A percentile compares a stretch with the other conserved stretches of the same genome.
phyloP scores from a whole-genome alignment of 2,113 vertebrate genomes.

The Chaetura pelagica region DNA sequence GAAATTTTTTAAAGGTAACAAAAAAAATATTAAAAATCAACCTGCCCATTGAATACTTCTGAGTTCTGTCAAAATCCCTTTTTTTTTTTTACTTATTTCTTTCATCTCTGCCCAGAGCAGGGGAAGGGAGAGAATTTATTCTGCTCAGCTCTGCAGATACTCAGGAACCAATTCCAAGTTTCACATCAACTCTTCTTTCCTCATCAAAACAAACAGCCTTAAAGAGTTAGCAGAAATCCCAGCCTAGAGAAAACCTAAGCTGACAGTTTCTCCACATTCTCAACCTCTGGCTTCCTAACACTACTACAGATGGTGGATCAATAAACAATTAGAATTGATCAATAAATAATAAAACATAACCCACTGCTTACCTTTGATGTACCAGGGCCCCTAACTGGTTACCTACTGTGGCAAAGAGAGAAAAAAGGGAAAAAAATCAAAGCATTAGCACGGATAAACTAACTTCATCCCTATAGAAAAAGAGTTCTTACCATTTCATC shows the following conservation, averaged over 20 bases:
- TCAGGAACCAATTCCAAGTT: constrained; percentile 22
- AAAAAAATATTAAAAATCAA: not conserved
- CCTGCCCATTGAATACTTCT: not conserved
- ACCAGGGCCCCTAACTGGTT: constrained; percentile 96
- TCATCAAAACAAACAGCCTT: not conserved
- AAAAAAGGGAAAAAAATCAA: constrained; percentile 77
- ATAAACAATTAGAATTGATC: constrained; percentile 89
- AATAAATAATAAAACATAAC: constrained; percentile 90
- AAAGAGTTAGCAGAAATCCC: constrained; percentile 22
- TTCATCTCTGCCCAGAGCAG: not conserved
- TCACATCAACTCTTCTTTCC: not conserved
- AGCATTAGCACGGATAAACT: constrained; percentile 84
- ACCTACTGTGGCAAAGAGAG: constrained; percentile 87
- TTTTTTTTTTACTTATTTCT: not conserved
- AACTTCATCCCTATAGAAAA: constrained; percentile 77
- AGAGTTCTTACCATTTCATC: constrained; percentile 74
- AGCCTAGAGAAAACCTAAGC: constrained; percentile 57
- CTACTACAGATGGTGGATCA: constrained; percentile 86
- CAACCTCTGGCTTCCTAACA: constrained; percentile 81
- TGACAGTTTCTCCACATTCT: constrained; percentile 67
- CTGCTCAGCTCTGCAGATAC: not conserved
- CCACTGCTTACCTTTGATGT: constrained; percentile 98
- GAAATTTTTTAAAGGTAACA: not conserved
- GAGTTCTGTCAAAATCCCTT: not conserved
- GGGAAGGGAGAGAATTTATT: not conserved